Conservation (phyloP, 2,888 invertebrate genomes). For the Muschampia plurimacula region DNA sequence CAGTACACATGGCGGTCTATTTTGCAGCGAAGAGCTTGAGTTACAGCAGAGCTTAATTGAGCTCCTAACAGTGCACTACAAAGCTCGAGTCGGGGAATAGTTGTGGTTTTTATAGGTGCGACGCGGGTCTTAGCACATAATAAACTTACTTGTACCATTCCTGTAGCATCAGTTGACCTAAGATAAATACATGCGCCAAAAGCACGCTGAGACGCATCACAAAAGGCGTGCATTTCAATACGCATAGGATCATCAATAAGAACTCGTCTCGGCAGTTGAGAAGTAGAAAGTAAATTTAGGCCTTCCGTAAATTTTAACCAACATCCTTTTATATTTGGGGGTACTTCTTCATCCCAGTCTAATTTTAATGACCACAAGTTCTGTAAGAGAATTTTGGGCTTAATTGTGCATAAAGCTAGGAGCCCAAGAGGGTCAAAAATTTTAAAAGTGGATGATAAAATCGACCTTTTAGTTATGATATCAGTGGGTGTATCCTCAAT, state of each 20-base stretch:
- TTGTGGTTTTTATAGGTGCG: neutral
- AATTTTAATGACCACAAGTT: constrained; percentile 2
- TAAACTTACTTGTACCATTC: neutral
- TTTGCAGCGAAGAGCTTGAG: neutral
- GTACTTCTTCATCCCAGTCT: neutral
- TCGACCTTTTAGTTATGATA: neutral
- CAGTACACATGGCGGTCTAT: neutral
- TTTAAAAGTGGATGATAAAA: constrained; percentile 9
- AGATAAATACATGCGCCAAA: neutral
- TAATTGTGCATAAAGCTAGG: constrained; percentile 11
- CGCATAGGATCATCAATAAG: neutral
- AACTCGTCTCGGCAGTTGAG: neutral
- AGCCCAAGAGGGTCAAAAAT: constrained; percentile 7
- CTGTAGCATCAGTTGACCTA: neutral
- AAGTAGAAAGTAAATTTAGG: neutral
- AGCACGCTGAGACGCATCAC: neutral
- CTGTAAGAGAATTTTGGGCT: constrained; percentile 5
- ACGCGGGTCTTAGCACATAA: neutral
- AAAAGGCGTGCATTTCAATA: neutral
- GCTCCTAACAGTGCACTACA: constrained; percentile 2
- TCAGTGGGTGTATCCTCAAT: neutral
- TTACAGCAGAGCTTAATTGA: neutral
- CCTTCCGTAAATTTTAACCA: neutral
- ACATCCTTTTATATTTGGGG: neutral
- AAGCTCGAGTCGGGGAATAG: constrained; percentile 1